Evolutionary conservation across 2,113 vertebrate genomes (phyloP).

Genomic region (Charina bottae): DNA sequence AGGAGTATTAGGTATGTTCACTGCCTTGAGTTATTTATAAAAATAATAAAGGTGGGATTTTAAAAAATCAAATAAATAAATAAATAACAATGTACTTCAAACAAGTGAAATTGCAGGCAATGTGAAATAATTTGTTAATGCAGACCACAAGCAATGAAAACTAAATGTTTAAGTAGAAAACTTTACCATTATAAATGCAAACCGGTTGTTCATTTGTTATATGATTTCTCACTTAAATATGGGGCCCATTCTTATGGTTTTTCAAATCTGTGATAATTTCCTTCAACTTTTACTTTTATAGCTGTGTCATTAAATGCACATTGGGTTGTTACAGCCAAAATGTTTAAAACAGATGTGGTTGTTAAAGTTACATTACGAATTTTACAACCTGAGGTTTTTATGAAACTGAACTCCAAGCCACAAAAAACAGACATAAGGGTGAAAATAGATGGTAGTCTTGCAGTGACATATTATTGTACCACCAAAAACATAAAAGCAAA

Average conservation of each 20-base stretch:
- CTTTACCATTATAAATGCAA: slow-evolving; percentile 69
- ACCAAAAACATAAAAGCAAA: slow-evolving; percentile 20
- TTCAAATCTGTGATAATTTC: slow-evolving; percentile 87
- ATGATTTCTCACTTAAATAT: slow-evolving; percentile 74
- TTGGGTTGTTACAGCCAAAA: slow-evolving; percentile 84
- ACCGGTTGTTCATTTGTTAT: slow-evolving; percentile 77
- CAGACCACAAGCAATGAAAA: slow-evolving; percentile 68
- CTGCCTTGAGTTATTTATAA: too few species aligned
- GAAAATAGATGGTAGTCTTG: slow-evolving; percentile 54
- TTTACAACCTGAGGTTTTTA: slow-evolving; percentile 82
- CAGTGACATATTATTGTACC: slow-evolving; percentile 46
- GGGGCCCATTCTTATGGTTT: slow-evolving; percentile 78
- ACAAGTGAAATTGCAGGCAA: slow-evolving; percentile 35
- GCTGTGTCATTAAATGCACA: slow-evolving; percentile 79
- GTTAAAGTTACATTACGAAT: slow-evolving; percentile 84
- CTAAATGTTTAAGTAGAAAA: slow-evolving; percentile 71
- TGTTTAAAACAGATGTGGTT: slow-evolving; percentile 86
- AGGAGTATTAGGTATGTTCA: too few species aligned
- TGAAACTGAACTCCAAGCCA: slow-evolving; percentile 73
- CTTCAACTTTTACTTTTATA: slow-evolving; percentile 84
- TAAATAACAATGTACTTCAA: slow-evolving; percentile 33
- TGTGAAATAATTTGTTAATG: slow-evolving; percentile 72
- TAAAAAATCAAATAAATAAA: too few species aligned
- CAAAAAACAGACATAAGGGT: slow-evolving; percentile 69
- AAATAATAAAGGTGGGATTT: too few species aligned